Evolutionary conservation across 2,888 invertebrate genomes (phyloP).

Genomic region (Metopia argyrocephala): DNA sequence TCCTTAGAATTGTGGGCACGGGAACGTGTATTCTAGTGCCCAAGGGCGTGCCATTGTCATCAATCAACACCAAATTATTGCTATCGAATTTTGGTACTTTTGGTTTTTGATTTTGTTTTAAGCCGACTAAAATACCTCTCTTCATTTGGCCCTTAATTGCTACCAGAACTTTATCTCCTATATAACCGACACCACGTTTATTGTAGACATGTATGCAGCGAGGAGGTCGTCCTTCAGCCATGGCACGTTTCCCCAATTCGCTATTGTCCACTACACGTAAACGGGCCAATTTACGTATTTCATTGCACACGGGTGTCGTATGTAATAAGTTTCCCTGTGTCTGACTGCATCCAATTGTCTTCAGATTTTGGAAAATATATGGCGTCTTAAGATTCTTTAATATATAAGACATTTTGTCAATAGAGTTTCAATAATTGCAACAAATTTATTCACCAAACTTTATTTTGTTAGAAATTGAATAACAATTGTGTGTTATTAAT

Average conservation of each 20-base stretch:
- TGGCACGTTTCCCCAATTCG: conserved; percentile 94
- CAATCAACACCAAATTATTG: conserved; percentile 97
- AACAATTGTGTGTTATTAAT: conserved; percentile 28
- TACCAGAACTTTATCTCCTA: conserved; percentile 92
- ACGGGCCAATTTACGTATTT: conserved; percentile 87
- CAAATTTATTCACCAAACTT: not conserved
- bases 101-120: conserved; percentile 88
- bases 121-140: conserved; percentile 93
- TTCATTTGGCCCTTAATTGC: conserved; percentile 98
- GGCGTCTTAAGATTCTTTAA: conserved; percentile 25
- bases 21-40: conserved; percentile 98
- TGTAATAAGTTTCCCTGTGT: conserved; percentile 77
- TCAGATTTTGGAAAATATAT: not conserved
- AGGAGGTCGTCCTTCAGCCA: conserved; percentile 96
- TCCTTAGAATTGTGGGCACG: conserved; percentile 92
- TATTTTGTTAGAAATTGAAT: conserved; percentile 20
- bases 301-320: conserved; percentile 81
- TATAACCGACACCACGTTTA: conserved; percentile 82
- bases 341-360: not conserved
- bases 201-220: conserved; percentile 96
- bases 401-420: conserved; percentile 46
- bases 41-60: conserved; percentile 95
- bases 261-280: conserved; percentile 98
- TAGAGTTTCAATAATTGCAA: conserved; percentile 12
- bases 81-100: conserved; percentile 95